These are phyloP conservation scores for Metallyticus violacea DNA, from an alignment of 2,888 invertebrate genomes.

Conservation along the genomic window DNA sequence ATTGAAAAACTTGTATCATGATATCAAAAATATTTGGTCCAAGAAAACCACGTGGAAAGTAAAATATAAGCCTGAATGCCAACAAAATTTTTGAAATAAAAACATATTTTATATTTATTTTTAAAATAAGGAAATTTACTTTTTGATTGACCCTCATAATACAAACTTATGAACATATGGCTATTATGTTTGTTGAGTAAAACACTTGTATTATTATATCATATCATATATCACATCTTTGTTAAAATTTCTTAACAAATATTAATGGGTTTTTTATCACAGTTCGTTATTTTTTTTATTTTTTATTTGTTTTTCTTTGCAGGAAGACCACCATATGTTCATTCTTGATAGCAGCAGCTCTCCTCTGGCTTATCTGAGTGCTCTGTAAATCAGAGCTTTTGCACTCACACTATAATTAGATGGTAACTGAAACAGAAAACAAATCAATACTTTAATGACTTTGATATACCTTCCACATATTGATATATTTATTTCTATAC, in stretches of 20 bases:
- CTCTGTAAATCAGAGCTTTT: constrained; percentile 45
- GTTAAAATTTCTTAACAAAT: not conserved
- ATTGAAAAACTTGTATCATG: too few relatives aligned
- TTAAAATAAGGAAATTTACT: too few relatives aligned
- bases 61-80: too few relatives aligned
- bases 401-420: constrained; percentile 44
- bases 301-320: not conserved
- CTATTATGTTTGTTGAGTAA: not conserved
- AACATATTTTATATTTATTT: too few relatives aligned
- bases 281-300: not conserved
- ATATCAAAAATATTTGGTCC: too few relatives aligned
- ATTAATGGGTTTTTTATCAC: not conserved
- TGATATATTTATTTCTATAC: too few relatives aligned
- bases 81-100: too few relatives aligned
- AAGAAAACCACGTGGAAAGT: too few relatives aligned
- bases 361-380: constrained; percentile 40
- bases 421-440: constrained; percentile 43
- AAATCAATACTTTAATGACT: not conserved
- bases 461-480: not conserved
- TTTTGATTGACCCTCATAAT: too few relatives aligned
- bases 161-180: not conserved
- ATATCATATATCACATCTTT: not conserved
- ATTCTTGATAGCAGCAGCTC: not conserved
- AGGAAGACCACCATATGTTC: not conserved
- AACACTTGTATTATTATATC: not conserved